Base-by-base conservation (phyloP, 2,888 invertebrate species). In the Macropis europaea region DNA sequence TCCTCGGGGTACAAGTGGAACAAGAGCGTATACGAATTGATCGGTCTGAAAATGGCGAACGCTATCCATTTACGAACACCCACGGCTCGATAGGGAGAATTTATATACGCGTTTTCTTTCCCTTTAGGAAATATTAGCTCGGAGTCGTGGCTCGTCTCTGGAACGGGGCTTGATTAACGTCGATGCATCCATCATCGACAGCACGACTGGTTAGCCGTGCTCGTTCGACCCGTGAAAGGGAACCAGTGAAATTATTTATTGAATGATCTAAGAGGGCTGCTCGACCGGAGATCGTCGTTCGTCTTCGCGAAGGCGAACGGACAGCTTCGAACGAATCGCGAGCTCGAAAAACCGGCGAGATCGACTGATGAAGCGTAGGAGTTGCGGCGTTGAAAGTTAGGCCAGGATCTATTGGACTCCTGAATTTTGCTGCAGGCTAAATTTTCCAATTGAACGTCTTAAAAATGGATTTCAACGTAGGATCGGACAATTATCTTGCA, bases 101-200 rank as follows among this genome's bases (percentile, higher is more conserved):
- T 73, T 72, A 73, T 73, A 52, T 43, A 57, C 56, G 15, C 38
- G 32, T 63, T 72, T 72, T 59, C 53, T 40, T 42, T 54, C 57
- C 38, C 42, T 63, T 70, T 54, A 64, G 64, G 64, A 54, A 64
- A 53, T 72, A 72, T 71, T 34, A 52, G 30, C 36, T 17, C 45
- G 36, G 3, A 4, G 17, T 30, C 4, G 13, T n/a, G 13, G 1
- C 13, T 11, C 19, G 54, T 24, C 28, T 30, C n/a, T n/a, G n/a
- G 19, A 2, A 19, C 32, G 22, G n/a, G 56, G 28, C 40, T 68
- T 24, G 69, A 50, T 68, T 43, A 48, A 68, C 32, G 45, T 15
- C 7, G 40, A 28, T 6, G 6, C 56, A 40, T 69, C 30, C 17
- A 38, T 69, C 69, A 59, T 59, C 42, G 30, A 2, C 9, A n/a